These are phyloP conservation scores for Planiliza haematocheilus DNA, from an alignment of 2,113 vertebrate genomes.

Conservation along the genomic window DNA sequence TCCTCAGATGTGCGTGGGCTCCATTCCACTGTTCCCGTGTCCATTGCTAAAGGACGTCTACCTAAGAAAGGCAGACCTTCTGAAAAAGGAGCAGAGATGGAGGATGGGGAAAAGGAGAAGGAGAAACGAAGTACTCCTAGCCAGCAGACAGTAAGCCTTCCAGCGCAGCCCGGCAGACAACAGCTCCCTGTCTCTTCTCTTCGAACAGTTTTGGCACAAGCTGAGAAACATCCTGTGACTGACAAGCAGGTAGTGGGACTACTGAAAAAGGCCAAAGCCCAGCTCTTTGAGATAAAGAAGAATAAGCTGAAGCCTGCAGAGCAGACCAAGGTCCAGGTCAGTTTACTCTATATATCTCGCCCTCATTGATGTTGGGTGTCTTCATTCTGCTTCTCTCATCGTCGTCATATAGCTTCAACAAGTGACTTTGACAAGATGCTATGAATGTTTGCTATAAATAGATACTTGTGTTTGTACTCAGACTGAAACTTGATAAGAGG, in stretches of 20 bases:
- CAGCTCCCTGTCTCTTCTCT: constrained; percentile 88
- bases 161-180: constrained; percentile 81
- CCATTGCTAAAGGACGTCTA: constrained; percentile 88
- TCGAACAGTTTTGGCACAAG: constrained; percentile 91
- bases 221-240: constrained; percentile 93
- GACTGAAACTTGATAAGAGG: constrained; percentile 72
- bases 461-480: constrained; percentile 56
- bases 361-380: neutral
- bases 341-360: constrained; percentile 19
- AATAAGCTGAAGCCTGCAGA: constrained; percentile 94
- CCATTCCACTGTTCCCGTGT: constrained; percentile 74
- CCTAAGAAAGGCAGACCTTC: constrained; percentile 87
- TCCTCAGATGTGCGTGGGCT: constrained; percentile 75
- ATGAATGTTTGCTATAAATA: constrained; percentile 61
- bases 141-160: constrained; percentile 70
- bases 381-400: constrained; percentile 28
- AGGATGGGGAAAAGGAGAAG: constrained; percentile 89
- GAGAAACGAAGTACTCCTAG: constrained; percentile 79
- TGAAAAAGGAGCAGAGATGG: constrained; percentile 85
- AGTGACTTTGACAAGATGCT: constrained; percentile 45
- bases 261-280: constrained; percentile 95
- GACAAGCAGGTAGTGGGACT: constrained; percentile 95
- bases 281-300: constrained; percentile 97
- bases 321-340: constrained; percentile 95
- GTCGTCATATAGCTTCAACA: constrained; percentile 32